Evolutionary conservation across 2,888 invertebrate genomes (phyloP), one percentile per base, ranked within the genome.

Genomic region (Zaprionus lineosus): DNA sequence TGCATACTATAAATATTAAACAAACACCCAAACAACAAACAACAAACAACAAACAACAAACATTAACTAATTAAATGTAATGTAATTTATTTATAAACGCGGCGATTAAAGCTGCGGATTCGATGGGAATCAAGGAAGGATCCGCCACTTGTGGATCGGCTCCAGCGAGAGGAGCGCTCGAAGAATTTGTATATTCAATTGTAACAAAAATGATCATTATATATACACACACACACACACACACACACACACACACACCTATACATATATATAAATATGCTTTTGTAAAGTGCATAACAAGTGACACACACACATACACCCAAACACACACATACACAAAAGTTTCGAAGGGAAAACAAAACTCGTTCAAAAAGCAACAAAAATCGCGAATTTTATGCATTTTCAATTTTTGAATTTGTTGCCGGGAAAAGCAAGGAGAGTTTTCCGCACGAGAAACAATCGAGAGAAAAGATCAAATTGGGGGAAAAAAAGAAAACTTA

Each of bases 81-180:
- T 66, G 64, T 86, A 81, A 84, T 74, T 77, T 75, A 84, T 85
- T 73, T 71, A 71, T 72, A 66, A 74, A 74, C 64, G 71, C 61
- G 64, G 62, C 14, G 34, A 46, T 44, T 46, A 44, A 24, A 58
- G 24, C 67, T 68, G 66, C 51, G 58, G 43, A n/a, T n/a, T n/a
- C n/a, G n/a, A n/a, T n/a, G n/a, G n/a, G n/a, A n/a, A n/a, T n/a
- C n/a, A n/a, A n/a, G n/a, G n/a, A n/a, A n/a, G n/a, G n/a, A n/a
- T n/a, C n/a, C n/a, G n/a, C n/a, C n/a, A 36, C 6, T 15, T 2
- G 8, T 2, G 26, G 24, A 46, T 46, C 33, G 41, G 46, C 72
- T 68, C 41, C 15, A 48, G 26, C 2, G 14, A 16, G 37, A 15
- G 19, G 39, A 64, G 78, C 37, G 40, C 37, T 59, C 70, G 69